Percentiles rank a stretch among this genome's conserved stretches.
These are phyloP conservation scores for Omphaloscelis lunosa DNA, from an alignment of 2,888 invertebrate genomes.

Conservation along the genomic window DNA sequence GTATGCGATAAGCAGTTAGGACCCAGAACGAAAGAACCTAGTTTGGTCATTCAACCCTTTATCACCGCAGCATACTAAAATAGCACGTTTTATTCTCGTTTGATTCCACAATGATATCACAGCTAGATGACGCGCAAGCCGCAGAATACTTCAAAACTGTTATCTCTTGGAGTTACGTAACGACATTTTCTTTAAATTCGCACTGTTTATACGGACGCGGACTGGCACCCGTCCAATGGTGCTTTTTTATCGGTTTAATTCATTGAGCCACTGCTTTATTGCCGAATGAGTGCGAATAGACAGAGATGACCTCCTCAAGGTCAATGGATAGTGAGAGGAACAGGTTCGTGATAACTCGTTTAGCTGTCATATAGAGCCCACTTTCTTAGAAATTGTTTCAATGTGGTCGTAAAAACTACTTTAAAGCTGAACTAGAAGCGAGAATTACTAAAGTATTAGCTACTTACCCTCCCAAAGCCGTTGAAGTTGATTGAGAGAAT, in stretches of 20 bases:
- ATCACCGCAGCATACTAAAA: conserved; percentile 40
- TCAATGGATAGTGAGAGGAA: conserved; percentile 76
- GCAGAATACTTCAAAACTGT: conserved; percentile 66
- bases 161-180: conserved; percentile 81
- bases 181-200: conserved; percentile 87
- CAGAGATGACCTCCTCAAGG: conserved; percentile 86
- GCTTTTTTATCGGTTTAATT: conserved; percentile 89
- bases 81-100: conserved; percentile 48
- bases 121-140: conserved; percentile 58
- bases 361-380: conserved; percentile 64
- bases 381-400: conserved; percentile 67
- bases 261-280: conserved; percentile 88
- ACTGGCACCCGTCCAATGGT: conserved; percentile 86
- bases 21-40: not conserved
- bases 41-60: conserved; percentile 26
- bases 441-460: conserved; percentile 9
- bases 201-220: conserved; percentile 87
- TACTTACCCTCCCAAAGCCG: not conserved
- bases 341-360: conserved; percentile 68
- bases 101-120: conserved; percentile 51
- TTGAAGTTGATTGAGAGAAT: not conserved
- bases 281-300: conserved; percentile 83
- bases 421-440: conserved; percentile 14
- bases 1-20: conserved; percentile 6
- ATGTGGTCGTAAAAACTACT: conserved; percentile 21